Evolutionary conservation across 1,140 invertebrate genomes (phyloP), one percentile per base, ranked within the genome.

Genomic region (Sminthurinus signatus): DNA sequence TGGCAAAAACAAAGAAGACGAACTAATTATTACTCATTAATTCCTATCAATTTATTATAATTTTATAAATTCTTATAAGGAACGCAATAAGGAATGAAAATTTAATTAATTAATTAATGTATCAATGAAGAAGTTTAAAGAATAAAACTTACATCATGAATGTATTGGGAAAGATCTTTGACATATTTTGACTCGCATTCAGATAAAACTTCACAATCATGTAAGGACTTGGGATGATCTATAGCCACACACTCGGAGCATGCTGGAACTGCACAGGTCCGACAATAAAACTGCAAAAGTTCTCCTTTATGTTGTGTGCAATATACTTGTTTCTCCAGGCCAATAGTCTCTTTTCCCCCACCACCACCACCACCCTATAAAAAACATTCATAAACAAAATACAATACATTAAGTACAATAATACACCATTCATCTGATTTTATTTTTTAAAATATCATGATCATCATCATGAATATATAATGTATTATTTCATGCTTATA

Each of bases 201-300:
- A 42, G 82, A 83, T 25, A 93, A 80, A 73, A 87, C 84, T 73
- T 91, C 90, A 72, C 86, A 89, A 61, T 96, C 91, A 75, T 96
- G 93, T 27, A 89, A 72, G 2, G 87, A 85, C 43, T 85, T 84
- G 0, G 89, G 86, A 77, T 98, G 94, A 69, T 96, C 93, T 51
- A 87, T 79, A 3, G 88, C 78, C 0, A 92, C 88, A 78, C 95
- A 97, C 74, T 97, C 93, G 73, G 93, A 93, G 81, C 95, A 98
- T 21, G 95, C 88, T 1, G 92, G 86, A 28, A 89, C 82, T 50
- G 86, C 85, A 78, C 95, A 98, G 4, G 87, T 89, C 68, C 88
- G 84, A 75, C 94, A 98, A 75, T 88, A 97, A 73, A 89, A 96
- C 76, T 93, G 93, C 2, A 97, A 75, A 23, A 87, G 78, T 76